phyloP scores from a whole-genome alignment of 2,888 invertebrate genomes.

The Sipunculus nudus region DNA sequence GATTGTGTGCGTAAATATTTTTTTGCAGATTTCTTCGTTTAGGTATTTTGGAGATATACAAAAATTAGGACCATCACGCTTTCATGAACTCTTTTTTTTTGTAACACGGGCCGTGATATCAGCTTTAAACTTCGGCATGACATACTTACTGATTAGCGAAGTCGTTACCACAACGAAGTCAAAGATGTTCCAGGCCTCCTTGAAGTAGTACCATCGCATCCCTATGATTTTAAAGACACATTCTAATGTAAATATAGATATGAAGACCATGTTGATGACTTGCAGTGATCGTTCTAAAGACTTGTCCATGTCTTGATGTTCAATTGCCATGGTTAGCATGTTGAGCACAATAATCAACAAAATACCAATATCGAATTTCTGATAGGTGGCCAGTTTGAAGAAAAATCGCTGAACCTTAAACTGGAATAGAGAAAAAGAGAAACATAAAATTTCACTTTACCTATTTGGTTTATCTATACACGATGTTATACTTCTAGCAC shows the following conservation, averaged over 20 bases:
- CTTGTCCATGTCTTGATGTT: conserved; percentile 88
- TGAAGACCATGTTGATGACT: conserved; percentile 95
- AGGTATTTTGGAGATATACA: no score
- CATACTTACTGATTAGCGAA: conserved; percentile 96
- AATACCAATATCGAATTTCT: conserved; percentile 98
- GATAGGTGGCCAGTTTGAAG: conserved; percentile 96
- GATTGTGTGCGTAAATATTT: no score
- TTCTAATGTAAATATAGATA: conserved; percentile 97
- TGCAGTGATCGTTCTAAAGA: conserved; percentile 74
- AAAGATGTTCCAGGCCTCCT: conserved; percentile 98
- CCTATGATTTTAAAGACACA: conserved; percentile 98
- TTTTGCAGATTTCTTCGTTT: no score
- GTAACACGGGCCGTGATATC: no score
- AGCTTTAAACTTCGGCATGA: no score
- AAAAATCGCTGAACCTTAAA: conserved; percentile 95
- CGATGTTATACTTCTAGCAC: no score
- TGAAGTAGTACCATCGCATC: conserved; percentile 97
- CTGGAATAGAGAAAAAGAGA: no score
- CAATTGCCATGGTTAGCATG: conserved; percentile 98
- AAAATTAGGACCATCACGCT: no score
- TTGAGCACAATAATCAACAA: conserved; percentile 98
- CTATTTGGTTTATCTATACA: no score
- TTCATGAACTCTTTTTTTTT: no score
- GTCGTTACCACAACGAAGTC: conserved; percentile 98
- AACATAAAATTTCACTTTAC: no score